Evolutionary conservation across 2,113 vertebrate genomes (phyloP), one percentile per base, ranked within the genome.

Genomic region (Coregonus clupeaformis): DNA sequence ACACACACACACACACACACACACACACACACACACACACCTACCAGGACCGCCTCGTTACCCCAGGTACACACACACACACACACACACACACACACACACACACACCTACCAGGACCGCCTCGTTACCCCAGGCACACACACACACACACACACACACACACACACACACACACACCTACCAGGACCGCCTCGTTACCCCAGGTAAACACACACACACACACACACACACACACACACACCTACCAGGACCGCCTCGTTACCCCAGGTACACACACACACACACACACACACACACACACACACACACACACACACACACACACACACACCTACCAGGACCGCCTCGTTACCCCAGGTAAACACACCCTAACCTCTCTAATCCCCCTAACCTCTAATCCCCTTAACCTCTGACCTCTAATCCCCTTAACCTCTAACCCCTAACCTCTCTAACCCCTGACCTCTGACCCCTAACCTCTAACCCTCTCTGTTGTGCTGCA

Each of bases 61-160:
- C 90, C 4, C 90, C 90, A 73, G 89, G 88, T 90, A 71, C 65
- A 62, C 14, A 25, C 18, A 63, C 42, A 65, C 29, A 36, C 6
- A 36, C 30, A 32, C 29, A 29, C 29, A n/a, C n/a, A n/a, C n/a
- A n/a, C n/a, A n/a, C n/a, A n/a, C n/a, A n/a, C n/a, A n/a, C n/a
- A n/a, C n/a, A n/a, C n/a, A n/a, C n/a, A 89, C 89, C 78, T 90
- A 86, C 86, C 89, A 91, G 84, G 90, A 91, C 84, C 87, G 25
- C 1, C 88, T 91, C 24, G 25, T 22, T 18, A 91, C 90, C 4
- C 90, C 90, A 73, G 89, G 88, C 90, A 71, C 65, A 62, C 14
- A 25, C 18, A 63, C 42, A 65, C 29, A 36, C 6, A 36, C 30
- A 32, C 29, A 29, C 29, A n/a, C n/a, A n/a, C n/a, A n/a, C n/a